A percentile compares a stretch with the other conserved stretches of the same genome.
Conservation (phyloP, 1,140 invertebrate genomes). For the Acarapis woodi region DNA sequence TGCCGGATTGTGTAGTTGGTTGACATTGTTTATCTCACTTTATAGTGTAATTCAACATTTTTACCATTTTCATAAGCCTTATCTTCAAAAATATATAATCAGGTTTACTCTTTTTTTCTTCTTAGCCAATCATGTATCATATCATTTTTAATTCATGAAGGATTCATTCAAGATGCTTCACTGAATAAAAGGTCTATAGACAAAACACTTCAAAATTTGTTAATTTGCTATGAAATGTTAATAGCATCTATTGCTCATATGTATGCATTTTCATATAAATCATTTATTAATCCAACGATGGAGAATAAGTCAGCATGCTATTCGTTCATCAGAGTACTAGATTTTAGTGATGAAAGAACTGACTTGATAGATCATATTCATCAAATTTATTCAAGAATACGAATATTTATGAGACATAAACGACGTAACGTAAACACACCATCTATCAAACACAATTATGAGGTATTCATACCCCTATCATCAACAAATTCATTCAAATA, state of each 20-base stretch:
- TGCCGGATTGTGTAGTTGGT: too few species aligned
- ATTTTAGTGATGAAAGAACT: slow-evolving; percentile 45
- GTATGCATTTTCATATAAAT: slow-evolving; percentile 71
- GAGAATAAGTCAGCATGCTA: slow-evolving; percentile 26
- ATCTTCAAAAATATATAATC: slow-evolving; percentile 11
- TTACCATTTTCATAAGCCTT: slow-evolving; percentile 19
- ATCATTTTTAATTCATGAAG: slow-evolving; percentile 46
- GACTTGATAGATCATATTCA: slow-evolving; percentile 9
- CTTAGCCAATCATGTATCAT: slow-evolving; percentile 68
- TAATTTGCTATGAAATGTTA: slow-evolving; percentile 95
- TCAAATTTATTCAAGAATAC: slow-evolving; percentile 6
- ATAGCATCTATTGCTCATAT: slow-evolving; percentile 75
- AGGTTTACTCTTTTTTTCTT: slow-evolving; percentile 13
- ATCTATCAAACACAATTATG: too few species aligned
- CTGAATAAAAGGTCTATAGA: slow-evolving; percentile 28
- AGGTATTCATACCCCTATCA: too few species aligned
- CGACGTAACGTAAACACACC: too few species aligned
- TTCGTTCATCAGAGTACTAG: slow-evolving; percentile 53
- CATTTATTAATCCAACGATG: slow-evolving; percentile 31
- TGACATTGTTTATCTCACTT: slow-evolving; percentile 35
- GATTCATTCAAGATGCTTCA: slow-evolving; percentile 37
- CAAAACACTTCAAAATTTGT: slow-evolving; percentile 27
- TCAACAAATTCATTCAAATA: too few species aligned
- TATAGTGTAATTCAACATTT: slow-evolving; percentile 83
- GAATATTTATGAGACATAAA: too few species aligned